Evolutionary conservation across 2,888 invertebrate genomes (phyloP).

Genomic region (Oxyscelio sp.): DNA sequence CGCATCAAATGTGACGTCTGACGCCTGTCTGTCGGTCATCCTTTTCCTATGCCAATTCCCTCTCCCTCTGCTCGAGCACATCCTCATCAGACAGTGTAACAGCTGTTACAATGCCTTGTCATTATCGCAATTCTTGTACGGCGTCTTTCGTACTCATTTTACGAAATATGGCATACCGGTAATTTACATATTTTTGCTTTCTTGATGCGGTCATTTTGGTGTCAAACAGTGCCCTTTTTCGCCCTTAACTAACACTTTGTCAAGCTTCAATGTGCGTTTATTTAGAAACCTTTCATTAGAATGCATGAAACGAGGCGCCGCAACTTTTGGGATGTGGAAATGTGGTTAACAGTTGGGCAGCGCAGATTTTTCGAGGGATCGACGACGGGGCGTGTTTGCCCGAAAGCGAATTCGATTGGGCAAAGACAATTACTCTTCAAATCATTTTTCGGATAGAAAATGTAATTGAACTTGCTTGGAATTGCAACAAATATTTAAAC

Average conservation of each 20-base stretch:
- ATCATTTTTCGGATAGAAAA: too few relatives aligned
- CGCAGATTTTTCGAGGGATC: slow-evolving; percentile 39
- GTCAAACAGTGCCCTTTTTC: slow-evolving; percentile 61
- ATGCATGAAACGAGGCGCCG: slow-evolving; percentile 10
- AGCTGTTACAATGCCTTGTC: slow-evolving; percentile 68
- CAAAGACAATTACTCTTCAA: too few relatives aligned
- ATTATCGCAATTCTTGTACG: slow-evolving; percentile 66
- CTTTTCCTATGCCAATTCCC: slow-evolving; percentile 15
- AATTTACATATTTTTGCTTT: slow-evolving; percentile 56
- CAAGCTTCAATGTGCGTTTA: slow-evolving; percentile 24
- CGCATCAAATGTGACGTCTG: slow-evolving; percentile 63
- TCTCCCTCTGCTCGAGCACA: slow-evolving; percentile 26
- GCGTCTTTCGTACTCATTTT: slow-evolving; percentile 47
- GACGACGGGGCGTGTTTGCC: slow-evolving; percentile 4
- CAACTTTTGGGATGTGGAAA: slow-evolving; percentile 3
- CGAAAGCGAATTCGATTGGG: neutral
- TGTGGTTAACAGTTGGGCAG: slow-evolving; percentile 45
- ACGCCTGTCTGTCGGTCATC: slow-evolving; percentile 57
- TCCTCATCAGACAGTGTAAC: slow-evolving; percentile 59
- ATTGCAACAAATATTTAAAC: too few relatives aligned
- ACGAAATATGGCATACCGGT: slow-evolving; percentile 53
- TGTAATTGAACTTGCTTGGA: too few relatives aligned
- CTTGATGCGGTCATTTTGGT: slow-evolving; percentile 58
- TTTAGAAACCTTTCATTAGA: slow-evolving; percentile 42
- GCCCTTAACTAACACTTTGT: slow-evolving; percentile 58